These are phyloP conservation scores for Apotomis turbidana DNA, from an alignment of 2,888 invertebrate genomes.

Conservation along the genomic window DNA sequence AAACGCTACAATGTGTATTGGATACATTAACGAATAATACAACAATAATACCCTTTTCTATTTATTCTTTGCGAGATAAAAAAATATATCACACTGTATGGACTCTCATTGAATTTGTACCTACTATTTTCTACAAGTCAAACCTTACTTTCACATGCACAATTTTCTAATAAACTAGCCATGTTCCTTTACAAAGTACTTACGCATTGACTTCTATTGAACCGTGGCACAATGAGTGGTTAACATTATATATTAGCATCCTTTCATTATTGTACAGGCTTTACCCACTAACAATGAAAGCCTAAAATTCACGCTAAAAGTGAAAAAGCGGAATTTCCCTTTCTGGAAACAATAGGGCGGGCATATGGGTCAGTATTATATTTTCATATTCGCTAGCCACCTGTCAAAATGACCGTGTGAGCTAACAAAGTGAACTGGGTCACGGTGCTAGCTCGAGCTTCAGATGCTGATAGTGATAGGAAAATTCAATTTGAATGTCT, in stretches of 20 bases:
- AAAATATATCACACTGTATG: too few relatives aligned
- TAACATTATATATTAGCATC: background rate
- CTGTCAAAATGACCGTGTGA: conserved; percentile 2
- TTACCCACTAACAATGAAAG: background rate
- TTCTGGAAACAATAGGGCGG: conserved; percentile 23
- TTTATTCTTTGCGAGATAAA: too few relatives aligned
- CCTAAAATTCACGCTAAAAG: conserved; percentile 12
- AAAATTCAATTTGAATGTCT: background rate
- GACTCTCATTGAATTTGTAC: too few relatives aligned
- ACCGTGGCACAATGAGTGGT: background rate
- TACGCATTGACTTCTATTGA: background rate
- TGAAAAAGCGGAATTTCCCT: conserved; percentile 30
- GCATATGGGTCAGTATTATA: conserved; percentile 6
- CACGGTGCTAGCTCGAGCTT: conserved; percentile 4
- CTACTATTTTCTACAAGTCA: too few relatives aligned
- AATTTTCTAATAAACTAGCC: too few relatives aligned
- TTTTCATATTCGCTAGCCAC: conserved; percentile 19
- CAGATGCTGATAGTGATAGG: background rate
- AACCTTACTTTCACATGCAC: too few relatives aligned
- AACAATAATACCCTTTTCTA: too few relatives aligned
- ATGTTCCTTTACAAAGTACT: too few relatives aligned
- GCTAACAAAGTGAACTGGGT: conserved; percentile 19
- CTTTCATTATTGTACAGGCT: background rate
- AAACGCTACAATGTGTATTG: too few relatives aligned
- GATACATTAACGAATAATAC: too few relatives aligned